Evolutionary conservation across 2,888 invertebrate genomes (phyloP).

Genomic region (Trisateles emortualis): DNA sequence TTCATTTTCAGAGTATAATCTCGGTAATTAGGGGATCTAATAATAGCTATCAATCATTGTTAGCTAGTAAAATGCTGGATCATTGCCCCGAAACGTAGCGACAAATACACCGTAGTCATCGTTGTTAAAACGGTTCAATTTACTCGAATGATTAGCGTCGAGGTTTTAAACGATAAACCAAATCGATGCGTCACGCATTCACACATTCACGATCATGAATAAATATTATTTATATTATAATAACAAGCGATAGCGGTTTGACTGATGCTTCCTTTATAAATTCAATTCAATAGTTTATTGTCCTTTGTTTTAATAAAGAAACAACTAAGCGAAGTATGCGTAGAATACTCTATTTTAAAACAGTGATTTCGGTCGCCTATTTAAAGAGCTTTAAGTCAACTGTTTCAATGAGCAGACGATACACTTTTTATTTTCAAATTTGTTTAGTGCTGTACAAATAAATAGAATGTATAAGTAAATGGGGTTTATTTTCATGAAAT

Average conservation of each 20-base stretch:
- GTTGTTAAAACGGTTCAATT: slow-evolving; percentile 54
- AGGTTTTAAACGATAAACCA: slow-evolving; percentile 61
- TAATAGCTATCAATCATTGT: slow-evolving; percentile 21
- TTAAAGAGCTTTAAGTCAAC: slow-evolving; percentile 37
- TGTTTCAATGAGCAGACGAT: slow-evolving; percentile 33
- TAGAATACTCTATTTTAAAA: slow-evolving; percentile 33
- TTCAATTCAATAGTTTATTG: slow-evolving; percentile 2
- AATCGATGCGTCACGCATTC: slow-evolving; percentile 64
- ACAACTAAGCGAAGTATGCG: slow-evolving; percentile 30
- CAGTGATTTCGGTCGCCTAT: slow-evolving; percentile 36
- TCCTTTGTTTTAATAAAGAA: slow-evolving; percentile 13
- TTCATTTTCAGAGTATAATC: background rate
- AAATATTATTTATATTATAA: slow-evolving; percentile 22
- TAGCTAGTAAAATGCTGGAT: slow-evolving; percentile 11
- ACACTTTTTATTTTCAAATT: slow-evolving; percentile 26
- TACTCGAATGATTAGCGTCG: slow-evolving; percentile 57
- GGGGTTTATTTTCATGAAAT: no score
- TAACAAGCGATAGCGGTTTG: slow-evolving; percentile 43
- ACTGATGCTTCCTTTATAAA: background rate
- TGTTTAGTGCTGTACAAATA: slow-evolving; percentile 16
- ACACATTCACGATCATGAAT: slow-evolving; percentile 39
- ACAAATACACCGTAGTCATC: slow-evolving; percentile 49
- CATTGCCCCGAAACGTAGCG: slow-evolving; percentile 40
- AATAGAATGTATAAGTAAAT: no score
- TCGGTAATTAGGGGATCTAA: background rate